Evolutionary conservation across 2,888 invertebrate genomes (phyloP).

Genomic region (Eutolmus rufibarbis): DNA sequence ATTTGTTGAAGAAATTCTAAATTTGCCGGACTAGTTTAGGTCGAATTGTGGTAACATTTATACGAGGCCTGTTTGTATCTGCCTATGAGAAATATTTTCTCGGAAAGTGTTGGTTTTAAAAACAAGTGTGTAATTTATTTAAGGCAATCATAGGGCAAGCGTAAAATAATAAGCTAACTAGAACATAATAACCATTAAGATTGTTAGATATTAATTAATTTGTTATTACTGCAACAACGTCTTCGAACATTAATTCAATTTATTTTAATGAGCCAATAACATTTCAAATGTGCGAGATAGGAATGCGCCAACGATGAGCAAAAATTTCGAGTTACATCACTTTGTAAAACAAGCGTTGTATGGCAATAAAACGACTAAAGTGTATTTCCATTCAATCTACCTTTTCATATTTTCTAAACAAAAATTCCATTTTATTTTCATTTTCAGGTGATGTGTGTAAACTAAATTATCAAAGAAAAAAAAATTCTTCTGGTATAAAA

Average conservation of each 20-base stretch:
- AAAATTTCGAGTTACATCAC: slow-evolving; percentile 16
- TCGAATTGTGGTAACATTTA: neutral
- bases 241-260: neutral
- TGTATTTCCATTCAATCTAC: neutral
- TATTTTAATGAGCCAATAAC: neutral
- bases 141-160: slow-evolving; percentile 12
- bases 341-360: neutral
- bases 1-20: slow-evolving; percentile 83
- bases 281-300: neutral
- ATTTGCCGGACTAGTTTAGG: slow-evolving; percentile 63
- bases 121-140: slow-evolving; percentile 8
- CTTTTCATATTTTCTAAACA: neutral
- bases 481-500: neutral
- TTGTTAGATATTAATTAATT: slow-evolving; percentile 13
- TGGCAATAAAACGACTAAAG: slow-evolving; percentile 24
- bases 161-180: slow-evolving; percentile 5
- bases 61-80: slow-evolving; percentile 22
- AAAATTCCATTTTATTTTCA: neutral
- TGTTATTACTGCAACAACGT: slow-evolving; percentile 14
- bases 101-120: slow-evolving; percentile 1
- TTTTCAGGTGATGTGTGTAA: neutral
- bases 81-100: slow-evolving; percentile 33
- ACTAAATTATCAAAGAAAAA: neutral
- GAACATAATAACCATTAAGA: neutral
- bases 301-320: neutral